These are phyloP conservation scores for Tychaedon coryphoeus DNA, from an alignment of 2,113 vertebrate species.

Conservation along the genomic window DNA sequence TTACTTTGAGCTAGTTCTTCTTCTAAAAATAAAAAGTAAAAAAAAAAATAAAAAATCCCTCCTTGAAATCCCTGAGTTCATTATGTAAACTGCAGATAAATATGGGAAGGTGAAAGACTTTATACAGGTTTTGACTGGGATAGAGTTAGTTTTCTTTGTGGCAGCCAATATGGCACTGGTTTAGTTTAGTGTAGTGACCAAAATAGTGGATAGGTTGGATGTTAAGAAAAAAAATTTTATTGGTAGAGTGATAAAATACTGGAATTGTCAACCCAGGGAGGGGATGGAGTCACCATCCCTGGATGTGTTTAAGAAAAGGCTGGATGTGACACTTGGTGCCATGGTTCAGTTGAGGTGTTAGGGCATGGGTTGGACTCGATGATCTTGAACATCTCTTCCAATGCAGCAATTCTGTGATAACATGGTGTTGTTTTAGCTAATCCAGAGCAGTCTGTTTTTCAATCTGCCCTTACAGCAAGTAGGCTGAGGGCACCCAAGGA, in stretches of 20 bases:
- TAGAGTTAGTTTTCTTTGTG: background rate
- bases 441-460: background rate
- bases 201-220: background rate
- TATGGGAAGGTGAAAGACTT: background rate
- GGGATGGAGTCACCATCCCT: background rate
- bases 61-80: background rate
- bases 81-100: background rate
- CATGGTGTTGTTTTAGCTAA: background rate
- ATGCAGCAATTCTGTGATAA: background rate
- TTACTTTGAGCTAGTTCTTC: background rate
- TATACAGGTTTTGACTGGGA: background rate
- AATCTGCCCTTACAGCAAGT: no score
- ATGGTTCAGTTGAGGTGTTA: background rate
- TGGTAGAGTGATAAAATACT: background rate
- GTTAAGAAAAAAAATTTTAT: background rate
- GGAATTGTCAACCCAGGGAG: background rate
- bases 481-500: background rate
- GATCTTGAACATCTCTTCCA: background rate
- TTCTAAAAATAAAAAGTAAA: background rate
- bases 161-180: accelerated
- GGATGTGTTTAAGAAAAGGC: background rate
- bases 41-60: background rate
- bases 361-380: background rate
- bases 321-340: accelerated
- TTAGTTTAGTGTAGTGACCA: background rate